Evolutionary conservation across 92 coral and sea anemone genomes (phyloP).

Genomic region (Diadumene lineata): DNA sequence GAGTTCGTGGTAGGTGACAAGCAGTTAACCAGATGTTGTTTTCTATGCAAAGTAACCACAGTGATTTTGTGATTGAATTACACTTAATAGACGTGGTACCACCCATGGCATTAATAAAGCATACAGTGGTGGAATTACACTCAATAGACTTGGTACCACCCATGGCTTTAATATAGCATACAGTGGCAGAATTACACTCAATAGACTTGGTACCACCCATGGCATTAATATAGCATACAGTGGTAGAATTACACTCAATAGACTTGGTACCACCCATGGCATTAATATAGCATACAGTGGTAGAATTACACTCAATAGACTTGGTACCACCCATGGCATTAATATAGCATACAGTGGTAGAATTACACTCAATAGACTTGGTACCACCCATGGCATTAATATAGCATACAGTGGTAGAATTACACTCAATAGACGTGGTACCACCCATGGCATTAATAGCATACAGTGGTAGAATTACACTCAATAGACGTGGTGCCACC

Average conservation of each 20-base stretch:
- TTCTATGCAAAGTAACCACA: slow-evolving; percentile 47
- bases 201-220: slow-evolving; percentile 57
- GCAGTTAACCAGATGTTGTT: slow-evolving; percentile 49
- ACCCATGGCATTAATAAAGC: slow-evolving; percentile 48
- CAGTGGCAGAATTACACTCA: slow-evolving; percentile 26
- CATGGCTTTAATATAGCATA: slow-evolving; percentile 42
- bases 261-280: slow-evolving; percentile 59
- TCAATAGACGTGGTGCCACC: slow-evolving; percentile 50
- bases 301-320: slow-evolving; percentile 31
- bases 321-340: slow-evolving; percentile 56
- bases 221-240: slow-evolving; percentile 37
- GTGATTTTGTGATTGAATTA: slow-evolving; percentile 14
- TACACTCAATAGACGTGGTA: slow-evolving; percentile 41
- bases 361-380: slow-evolving; percentile 38
- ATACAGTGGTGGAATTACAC: slow-evolving; percentile 30
- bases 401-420: slow-evolving; percentile 24
- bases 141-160: slow-evolving; percentile 51
- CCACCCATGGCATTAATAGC: slow-evolving; percentile 50
- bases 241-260: slow-evolving; percentile 18
- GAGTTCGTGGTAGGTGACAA: slow-evolving; percentile 58
- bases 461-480: slow-evolving; percentile 27
- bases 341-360: slow-evolving; percentile 27
- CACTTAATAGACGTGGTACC: slow-evolving; percentile 45
- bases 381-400: slow-evolving; percentile 56
- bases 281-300: slow-evolving; percentile 39